A percentile compares a stretch with the other conserved stretches of the same genome.
Evolutionary conservation across 2,797 vertebrate genomes (phyloP).

Genomic region (Pygocentrus nattereri): DNA sequence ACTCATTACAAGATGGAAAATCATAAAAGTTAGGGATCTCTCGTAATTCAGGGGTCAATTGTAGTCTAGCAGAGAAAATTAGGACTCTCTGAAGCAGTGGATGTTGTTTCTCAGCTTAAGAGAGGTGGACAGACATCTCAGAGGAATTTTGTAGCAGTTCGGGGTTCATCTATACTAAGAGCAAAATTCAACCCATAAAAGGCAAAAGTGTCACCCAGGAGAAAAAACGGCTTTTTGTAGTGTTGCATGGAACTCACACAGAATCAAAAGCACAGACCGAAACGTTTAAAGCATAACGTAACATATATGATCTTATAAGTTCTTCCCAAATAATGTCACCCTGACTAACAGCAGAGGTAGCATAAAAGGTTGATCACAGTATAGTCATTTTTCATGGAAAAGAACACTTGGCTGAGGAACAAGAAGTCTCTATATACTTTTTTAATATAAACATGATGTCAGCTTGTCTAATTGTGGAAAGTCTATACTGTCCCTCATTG

Average conservation of each 20-base stretch:
- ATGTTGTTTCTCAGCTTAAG: not conserved
- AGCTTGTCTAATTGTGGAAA: conserved; percentile 29
- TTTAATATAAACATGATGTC: conserved; percentile 7
- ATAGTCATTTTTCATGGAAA: not conserved
- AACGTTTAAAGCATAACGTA: not conserved
- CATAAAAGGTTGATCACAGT: not conserved
- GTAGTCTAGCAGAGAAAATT: not conserved
- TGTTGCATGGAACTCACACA: not conserved
- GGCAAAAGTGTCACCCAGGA: not conserved
- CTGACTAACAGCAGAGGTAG: conserved; percentile 5
- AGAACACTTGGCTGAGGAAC: conserved; percentile 1
- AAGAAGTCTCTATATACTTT: not conserved
- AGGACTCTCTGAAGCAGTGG: not conserved
- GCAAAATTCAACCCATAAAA: conserved; percentile 1
- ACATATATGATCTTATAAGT: not conserved
- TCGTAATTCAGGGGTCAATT: not conserved
- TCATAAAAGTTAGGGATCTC: conserved; percentile 1
- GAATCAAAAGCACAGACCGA: not conserved
- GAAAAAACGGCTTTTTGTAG: not conserved
- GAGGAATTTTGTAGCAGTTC: not conserved
- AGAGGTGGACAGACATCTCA: not conserved
- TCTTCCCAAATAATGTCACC: conserved; percentile 10
- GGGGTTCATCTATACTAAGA: not conserved
- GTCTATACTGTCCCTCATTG: not conserved
- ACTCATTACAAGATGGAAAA: conserved; percentile 20